A percentile compares a stretch with the other conserved stretches of the same genome.
Evolutionary conservation across 1,140 invertebrate genomes (phyloP).

Genomic region (Saxidomus purpurata): DNA sequence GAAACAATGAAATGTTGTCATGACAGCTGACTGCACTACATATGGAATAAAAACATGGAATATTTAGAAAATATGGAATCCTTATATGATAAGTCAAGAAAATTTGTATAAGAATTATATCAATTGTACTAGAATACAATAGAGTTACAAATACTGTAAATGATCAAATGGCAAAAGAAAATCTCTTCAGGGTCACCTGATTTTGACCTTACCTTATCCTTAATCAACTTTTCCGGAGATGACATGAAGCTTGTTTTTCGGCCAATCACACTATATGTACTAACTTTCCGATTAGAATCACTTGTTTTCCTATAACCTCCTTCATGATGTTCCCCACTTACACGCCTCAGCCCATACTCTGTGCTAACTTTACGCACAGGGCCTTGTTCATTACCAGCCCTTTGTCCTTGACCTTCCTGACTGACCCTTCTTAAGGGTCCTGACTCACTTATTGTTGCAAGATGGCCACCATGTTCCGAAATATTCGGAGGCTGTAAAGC

Average conservation of each 20-base stretch:
- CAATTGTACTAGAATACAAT: no score
- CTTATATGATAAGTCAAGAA: no score
- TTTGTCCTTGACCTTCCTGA: slow-evolving; percentile 28
- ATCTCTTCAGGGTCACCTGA: no score
- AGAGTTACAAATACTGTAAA: no score
- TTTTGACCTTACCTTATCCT: slow-evolving; percentile 56
- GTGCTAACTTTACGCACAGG: slow-evolving; percentile 24
- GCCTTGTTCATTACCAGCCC: not conserved
- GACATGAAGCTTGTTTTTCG: slow-evolving; percentile 51
- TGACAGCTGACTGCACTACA: no score
- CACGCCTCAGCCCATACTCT: slow-evolving; percentile 36
- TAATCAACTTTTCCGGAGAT: slow-evolving; percentile 46
- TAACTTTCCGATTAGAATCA: slow-evolving; percentile 50
- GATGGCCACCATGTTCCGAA: slow-evolving; percentile 21
- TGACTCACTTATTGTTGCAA: slow-evolving; percentile 52
- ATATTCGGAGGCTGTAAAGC: slow-evolving; percentile 55
- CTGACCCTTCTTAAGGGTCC: slow-evolving; percentile 36
- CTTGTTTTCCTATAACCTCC: not conserved
- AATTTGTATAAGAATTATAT: no score
- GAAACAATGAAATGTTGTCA: no score
- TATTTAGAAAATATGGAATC: no score
- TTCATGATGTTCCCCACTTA: slow-evolving; percentile 44
- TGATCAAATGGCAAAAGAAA: no score
- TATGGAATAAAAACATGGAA: no score
- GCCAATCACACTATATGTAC: slow-evolving; percentile 48